Evolutionary conservation across 2,797 vertebrate genomes (phyloP).

Genomic region (Stomatorhinus walkeri): DNA sequence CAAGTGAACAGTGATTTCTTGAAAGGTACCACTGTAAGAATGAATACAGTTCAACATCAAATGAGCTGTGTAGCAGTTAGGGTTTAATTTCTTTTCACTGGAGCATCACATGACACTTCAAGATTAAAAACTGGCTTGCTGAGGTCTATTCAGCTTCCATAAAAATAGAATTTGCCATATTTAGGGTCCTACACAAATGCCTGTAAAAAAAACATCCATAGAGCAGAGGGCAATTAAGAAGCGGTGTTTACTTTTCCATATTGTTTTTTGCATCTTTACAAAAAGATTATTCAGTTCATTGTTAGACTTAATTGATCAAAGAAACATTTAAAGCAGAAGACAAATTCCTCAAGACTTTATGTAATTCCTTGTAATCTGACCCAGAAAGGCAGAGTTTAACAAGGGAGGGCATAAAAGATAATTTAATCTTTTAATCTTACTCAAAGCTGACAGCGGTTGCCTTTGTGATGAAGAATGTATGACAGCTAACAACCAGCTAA

Average conservation of each 20-base stretch:
- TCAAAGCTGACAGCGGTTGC: not conserved
- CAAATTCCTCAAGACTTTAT: not conserved
- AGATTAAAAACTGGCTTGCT: not conserved
- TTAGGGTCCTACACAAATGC: not conserved
- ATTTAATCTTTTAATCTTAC: not conserved
- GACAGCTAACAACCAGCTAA: not conserved
- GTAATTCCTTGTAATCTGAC: not conserved
- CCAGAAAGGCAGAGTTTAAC: not conserved
- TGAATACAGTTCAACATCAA: not conserved
- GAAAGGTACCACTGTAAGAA: not conserved
- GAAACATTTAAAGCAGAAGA: not conserved
- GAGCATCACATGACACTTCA: not conserved
- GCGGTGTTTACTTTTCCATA: not conserved
- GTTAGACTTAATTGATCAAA: not conserved
- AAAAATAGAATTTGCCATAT: not conserved
- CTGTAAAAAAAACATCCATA: not conserved
- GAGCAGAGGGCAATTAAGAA: not conserved
- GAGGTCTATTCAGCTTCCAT: not conserved
- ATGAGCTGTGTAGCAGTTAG: not conserved
- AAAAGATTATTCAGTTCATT: not conserved
- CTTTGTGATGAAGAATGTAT: not conserved
- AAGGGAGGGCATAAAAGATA: not conserved
- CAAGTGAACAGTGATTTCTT: not conserved
- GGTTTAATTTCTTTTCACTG: not conserved
- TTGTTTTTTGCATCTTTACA: not conserved